These are phyloP conservation scores for Phylloscopus trochiloides DNA, from an alignment of 2,113 vertebrate species.

Conservation along the genomic window DNA sequence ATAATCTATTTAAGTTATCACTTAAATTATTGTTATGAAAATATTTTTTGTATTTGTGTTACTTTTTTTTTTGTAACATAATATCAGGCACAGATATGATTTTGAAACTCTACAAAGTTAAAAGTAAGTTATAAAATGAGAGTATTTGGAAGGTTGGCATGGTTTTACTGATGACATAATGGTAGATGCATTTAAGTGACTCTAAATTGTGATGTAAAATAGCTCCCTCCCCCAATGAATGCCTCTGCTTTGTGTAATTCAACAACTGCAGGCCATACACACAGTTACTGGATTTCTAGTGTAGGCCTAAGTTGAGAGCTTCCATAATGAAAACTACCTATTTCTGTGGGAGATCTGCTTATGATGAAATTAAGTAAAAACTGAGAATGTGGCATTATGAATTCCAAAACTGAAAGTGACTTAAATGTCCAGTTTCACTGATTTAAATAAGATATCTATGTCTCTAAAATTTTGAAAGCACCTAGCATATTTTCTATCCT, in stretches of 20 bases:
- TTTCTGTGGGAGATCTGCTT: not conserved
- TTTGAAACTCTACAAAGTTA: not conserved
- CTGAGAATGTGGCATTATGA: not conserved
- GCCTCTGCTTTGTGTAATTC: not conserved
- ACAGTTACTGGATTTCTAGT: not conserved
- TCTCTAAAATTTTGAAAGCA: not conserved
- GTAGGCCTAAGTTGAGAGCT: not conserved
- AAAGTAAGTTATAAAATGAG: not conserved
- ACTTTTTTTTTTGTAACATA: not conserved
- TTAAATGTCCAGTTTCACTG: not conserved
- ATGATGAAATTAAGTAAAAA: not conserved
- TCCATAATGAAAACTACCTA: not conserved
- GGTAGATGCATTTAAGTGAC: not conserved
- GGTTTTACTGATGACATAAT: not conserved
- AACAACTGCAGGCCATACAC: not conserved
- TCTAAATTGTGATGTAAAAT: not conserved
- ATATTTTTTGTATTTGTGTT: not conserved
- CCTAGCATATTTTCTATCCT: not conserved
- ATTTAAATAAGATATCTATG: not conserved
- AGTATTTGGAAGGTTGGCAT: not conserved
- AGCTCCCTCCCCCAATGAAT: accelerated
- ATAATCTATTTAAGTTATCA: not conserved
- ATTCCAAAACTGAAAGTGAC: not conserved
- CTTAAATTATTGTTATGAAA: not conserved
- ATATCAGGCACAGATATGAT: not conserved